phyloP scores from a whole-genome alignment of 2,888 invertebrate species.

The Patella depressa region DNA sequence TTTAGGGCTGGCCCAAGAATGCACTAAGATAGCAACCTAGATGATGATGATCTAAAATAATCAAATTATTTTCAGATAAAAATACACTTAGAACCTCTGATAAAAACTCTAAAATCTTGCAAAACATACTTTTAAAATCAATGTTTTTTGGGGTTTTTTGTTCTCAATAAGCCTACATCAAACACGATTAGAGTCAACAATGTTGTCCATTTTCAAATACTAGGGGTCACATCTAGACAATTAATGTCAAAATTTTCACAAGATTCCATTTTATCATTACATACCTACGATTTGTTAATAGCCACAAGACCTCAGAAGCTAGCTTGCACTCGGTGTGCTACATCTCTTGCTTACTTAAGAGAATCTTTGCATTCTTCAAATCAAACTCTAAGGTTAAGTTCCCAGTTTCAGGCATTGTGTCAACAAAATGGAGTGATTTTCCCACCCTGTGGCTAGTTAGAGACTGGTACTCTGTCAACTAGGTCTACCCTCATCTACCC shows the following conservation, averaged over 20 bases:
- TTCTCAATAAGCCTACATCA: too few relatives aligned
- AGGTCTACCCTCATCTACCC: conserved; percentile 14
- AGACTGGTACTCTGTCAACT: conserved; percentile 18
- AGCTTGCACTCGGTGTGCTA: not conserved
- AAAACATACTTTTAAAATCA: too few relatives aligned
- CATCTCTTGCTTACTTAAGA: not conserved
- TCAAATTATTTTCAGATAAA: too few relatives aligned
- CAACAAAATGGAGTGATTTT: not conserved
- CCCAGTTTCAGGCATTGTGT: not conserved
- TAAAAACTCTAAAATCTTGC: too few relatives aligned
- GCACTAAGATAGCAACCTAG: too few relatives aligned
- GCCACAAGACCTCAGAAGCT: conserved; percentile 8
- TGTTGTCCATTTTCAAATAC: not conserved
- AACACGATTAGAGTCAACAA: not conserved
- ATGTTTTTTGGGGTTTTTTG: too few relatives aligned
- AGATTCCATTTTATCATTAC: conserved; percentile 3
- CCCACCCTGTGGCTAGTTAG: not conserved
- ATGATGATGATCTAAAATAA: too few relatives aligned
- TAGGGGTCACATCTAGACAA: conserved; percentile 1
- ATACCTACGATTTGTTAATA: not conserved
- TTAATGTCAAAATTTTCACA: conserved; percentile 7
- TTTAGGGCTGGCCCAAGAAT: too few relatives aligned
- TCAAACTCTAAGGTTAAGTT: conserved; percentile 10
- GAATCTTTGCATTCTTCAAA: conserved; percentile 3
- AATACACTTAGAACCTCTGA: too few relatives aligned